Base-by-base conservation (phyloP, 1,140 invertebrate species). In the Metopolophium dirhodum region DNA sequence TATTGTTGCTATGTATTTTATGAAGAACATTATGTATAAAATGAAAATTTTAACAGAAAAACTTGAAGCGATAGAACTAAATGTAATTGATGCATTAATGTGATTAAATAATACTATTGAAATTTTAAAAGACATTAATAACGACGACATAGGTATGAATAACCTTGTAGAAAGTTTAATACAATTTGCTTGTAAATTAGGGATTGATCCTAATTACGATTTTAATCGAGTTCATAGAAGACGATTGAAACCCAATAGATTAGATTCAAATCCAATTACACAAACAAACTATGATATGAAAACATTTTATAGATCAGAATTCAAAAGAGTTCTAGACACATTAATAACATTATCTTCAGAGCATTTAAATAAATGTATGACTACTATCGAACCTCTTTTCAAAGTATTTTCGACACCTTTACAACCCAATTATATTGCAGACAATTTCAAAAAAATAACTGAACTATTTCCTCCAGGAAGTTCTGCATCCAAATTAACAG, bases 1-100 rank as follows among this genome's bases (percentile, higher is more conserved):
- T 89, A 30, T 89, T n/a, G 20, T 89, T 20, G 4, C 45, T 22
- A 37, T 54, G 87, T 89, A 11, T 89, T 54, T 89, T 51, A 89
- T 57, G 49, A 89, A 89, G 18, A 49, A 89, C 11, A 89, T 89
- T 51, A 89, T 89, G 49, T 89, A 54, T 89, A n/a, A 89, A 89
- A 89, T 49, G 2, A 89, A 89, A 37, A 35, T 89, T 20, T 89
- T 54, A 89, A 89, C 87, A 20, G 87, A 54, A 22, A n/a, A 89
- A 54, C 87, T 89, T 35, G 49, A 57, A 89, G n/a, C 49, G 7
- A 30, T 20, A 54, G 49, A 57, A 20, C 20, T 89, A 37, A 89
- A 89, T 54, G 20, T 89, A 51, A 54, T 89, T 35, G 87, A 35
- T 89, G 49, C 87, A 47, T 30, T 89, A 35, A 49, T 89, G 20